Evolutionary conservation across 2,797 vertebrate genomes (phyloP), one percentile per base, ranked within the genome.

Genomic region (Kryptolebias ocellatus): DNA sequence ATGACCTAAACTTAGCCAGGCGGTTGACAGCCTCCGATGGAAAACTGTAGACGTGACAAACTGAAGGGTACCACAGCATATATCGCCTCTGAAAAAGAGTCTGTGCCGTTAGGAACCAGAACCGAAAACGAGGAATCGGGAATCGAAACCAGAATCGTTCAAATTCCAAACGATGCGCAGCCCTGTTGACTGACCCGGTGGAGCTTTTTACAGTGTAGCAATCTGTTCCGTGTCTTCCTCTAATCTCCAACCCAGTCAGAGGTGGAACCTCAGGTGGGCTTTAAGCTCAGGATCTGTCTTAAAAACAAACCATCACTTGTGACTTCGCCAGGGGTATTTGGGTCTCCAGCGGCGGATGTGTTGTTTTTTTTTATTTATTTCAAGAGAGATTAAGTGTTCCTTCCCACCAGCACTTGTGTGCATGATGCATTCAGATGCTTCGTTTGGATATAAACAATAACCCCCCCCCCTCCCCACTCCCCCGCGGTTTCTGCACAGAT

Each of bases 361-460:
- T 71, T 84, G 82, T 10, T 24, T 24, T 24, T 24, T 24, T 24
- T 24, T 24, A 24, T 24, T 63, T 84, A 86, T 85, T 82, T 78
- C 44, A 20, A 70, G 67, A 64, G 52, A 74, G 85, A 87, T 87
- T 78, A 87, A 70, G 73, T 31, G 57, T 73, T 79, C 73, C 62
- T 64, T 55, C 56, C 55, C 39, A 4, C 64, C 16, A 1, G 52
- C 60, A 11, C 53, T 60, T 31, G 20, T 57, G 57, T 59, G 51
- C 60, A 37, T 56, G 69, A 0, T 57, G 59, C 51, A 27, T 67
- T 67, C 17, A 10, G 60, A 69, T 56, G 49, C 49, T 81, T 83
- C 67, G 78, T 89, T 86, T 87, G 75, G 60, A 68, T 81, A 31
- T 64, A 31, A 78, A 63, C 80, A 81, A 70, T 52, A 51, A 78